Evolutionary conservation across 1,140 invertebrate genomes (phyloP), one percentile per base, ranked within the genome.

Genomic region (Drosophila santomea): DNA sequence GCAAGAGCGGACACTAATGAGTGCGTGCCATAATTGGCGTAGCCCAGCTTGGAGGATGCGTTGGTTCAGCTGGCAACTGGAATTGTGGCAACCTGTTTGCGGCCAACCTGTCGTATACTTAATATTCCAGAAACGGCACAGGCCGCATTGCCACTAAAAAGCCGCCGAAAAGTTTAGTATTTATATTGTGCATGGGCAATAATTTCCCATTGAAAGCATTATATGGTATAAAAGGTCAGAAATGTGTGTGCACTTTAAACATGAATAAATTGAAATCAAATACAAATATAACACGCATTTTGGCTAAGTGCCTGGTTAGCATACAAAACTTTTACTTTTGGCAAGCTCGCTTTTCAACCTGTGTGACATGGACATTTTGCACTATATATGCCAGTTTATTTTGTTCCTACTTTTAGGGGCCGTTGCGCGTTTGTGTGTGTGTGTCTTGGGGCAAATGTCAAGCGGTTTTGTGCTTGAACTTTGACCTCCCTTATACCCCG

Each of bases 21-120:
- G 73, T 84, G 81, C 77, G 63, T 80, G 81, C 73, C 77, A 77
- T 74, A 85, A 84, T 77, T 80, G 67, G 57, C 43, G 47, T 32
- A 59, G 51, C 43, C 17, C 66, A 50, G 38, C 35, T 51, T 72
- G 55, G 45, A 66, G 69, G 62, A 81, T 76, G 67, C 57, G 59
- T 74, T 78, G 28, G 25, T 55, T 15, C 69, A 63, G 17, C 41
- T n/a, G 39, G 10, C 44, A 28, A 23, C 14, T 47, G 50, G 48
- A 39, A 63, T 39, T 41, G 36, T 23, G 32, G 47, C 57, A 60
- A 62, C 41, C 55, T 73, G 68, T 60, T 58, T 72, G 64, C 48
- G 54, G 54, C 14, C 17, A n/a, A 28, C 2, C 14, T 50, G 68
- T 36, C 72, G 67, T 69, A 71, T 71, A 47, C 68, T 73, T 74